Base-by-base conservation (phyloP, 2,888 invertebrate species). In the Acronicta leporina region DNA sequence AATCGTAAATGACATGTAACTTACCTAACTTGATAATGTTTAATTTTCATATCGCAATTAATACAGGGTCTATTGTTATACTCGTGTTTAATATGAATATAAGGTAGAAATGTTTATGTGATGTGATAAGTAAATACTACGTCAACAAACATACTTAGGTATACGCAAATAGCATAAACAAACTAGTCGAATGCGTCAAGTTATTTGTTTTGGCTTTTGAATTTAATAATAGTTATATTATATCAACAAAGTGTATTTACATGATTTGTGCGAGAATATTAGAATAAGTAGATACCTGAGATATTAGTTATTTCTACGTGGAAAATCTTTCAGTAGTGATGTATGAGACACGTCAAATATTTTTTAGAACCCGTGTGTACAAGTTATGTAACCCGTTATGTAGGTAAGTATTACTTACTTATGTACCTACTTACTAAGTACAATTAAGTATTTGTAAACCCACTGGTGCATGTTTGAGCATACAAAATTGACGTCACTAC, bases 91-190 rank as follows among this genome's bases (percentile, higher is more conserved):
- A 58, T 53, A 38, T 15, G 33, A 30, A 27, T 65, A 16, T 35
- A 40, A 33, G 30, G n/a, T 43, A 40, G 33, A 46, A 14, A 30
- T 30, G 35, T 27, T 11, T 45, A 53, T 48, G 9, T 71, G 47
- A 41, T 50, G 44, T 48, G 38, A 55, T 51, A 59, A 68, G 60
- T 73, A 67, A 73, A 60, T 30, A 27, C 25, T 52, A 72, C 68
- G 60, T 73, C 73, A 55, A 68, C 45, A 27, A 27, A 13, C 25
- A 33, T 38, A 25, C 25, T 40, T 42, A 52, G 51, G 48, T 70
- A 13, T 4, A 63, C 13, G 33, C 48, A 66, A 38, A 10, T 3
- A 41, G 20, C 73, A 53, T 20, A 68, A 68, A 68, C 47, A 50
- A 50, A 46, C 59, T 72, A 49, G 45, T 40, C 57, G 51, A 48